Conservation (phyloP, 1,140 invertebrate species). For the Asobara japonica region DNA sequence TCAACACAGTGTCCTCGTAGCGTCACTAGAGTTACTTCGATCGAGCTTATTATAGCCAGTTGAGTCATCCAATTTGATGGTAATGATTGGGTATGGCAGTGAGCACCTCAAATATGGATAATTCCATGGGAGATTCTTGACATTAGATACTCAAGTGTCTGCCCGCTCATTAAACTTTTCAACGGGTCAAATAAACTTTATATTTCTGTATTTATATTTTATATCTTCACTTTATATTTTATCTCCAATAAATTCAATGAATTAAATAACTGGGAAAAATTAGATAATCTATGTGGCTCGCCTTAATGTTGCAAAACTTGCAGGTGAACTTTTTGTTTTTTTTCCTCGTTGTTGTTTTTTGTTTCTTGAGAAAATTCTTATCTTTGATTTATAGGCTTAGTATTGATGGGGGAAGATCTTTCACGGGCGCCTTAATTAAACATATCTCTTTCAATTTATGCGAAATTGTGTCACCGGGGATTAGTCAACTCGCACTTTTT, state of each 20-base stretch:
- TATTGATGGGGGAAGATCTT: too few species aligned
- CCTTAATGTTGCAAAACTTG: not conserved
- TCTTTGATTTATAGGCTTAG: not conserved
- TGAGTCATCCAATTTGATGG: not conserved
- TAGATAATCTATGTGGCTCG: not conserved
- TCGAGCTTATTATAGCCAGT: not conserved
- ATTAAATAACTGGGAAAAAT: not conserved
- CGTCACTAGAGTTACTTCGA: not conserved
- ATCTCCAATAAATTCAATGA: not conserved
- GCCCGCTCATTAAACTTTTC: not conserved
- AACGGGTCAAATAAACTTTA: not conserved
- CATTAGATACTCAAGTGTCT: not conserved
- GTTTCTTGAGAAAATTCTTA: not conserved
- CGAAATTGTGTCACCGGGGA: too few species aligned
- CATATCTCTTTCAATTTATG: too few species aligned
- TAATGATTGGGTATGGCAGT: not conserved
- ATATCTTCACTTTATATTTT: too few species aligned
- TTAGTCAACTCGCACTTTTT: too few species aligned
- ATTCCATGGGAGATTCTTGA: not conserved
- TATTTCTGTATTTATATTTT: too few species aligned
- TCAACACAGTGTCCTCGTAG: slow-evolving; percentile 1
- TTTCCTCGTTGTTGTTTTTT: too few species aligned
- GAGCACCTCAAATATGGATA: slow-evolving; percentile 1
- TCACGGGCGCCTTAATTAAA: too few species aligned
- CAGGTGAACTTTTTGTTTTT: not conserved